A percentile compares a stretch with the other conserved stretches of the same genome.
Conservation (phyloP, 2,113 vertebrate species). For the Kobus ellipsiprymnus region DNA sequence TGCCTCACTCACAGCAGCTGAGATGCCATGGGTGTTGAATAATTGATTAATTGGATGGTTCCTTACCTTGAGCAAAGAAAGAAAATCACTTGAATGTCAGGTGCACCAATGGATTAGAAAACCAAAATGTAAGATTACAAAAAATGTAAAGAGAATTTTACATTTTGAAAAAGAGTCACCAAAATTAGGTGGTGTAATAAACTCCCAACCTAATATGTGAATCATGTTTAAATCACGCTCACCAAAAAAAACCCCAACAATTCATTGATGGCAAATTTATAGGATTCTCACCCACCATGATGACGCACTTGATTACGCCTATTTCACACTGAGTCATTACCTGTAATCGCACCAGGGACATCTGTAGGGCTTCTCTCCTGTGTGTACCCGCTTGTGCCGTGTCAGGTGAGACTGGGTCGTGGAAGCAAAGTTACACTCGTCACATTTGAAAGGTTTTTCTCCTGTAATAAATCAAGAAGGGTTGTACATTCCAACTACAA, state of each 20-base stretch:
- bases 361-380: slow-evolving; percentile 97
- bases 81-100: background rate
- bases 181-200: background rate
- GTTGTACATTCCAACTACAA: background rate
- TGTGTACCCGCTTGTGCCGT: slow-evolving; percentile 97
- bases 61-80: background rate
- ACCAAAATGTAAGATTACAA: background rate
- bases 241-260: slow-evolving; percentile 67
- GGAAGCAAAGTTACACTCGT: slow-evolving; percentile 97
- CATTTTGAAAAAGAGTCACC: background rate
- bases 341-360: slow-evolving; percentile 99
- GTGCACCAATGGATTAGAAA: background rate
- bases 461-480: slow-evolving; percentile 81
- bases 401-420: slow-evolving; percentile 98
- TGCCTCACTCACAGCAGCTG: background rate
- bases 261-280: slow-evolving; percentile 75
- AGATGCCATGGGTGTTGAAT: fast-evolving
- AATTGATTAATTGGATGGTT: background rate
- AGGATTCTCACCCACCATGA: background rate
- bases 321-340: slow-evolving; percentile 80
- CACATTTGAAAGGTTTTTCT: slow-evolving; percentile 97
- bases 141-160: background rate
- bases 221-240: fast-evolving
- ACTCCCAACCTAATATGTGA: background rate
- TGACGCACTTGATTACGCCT: background rate